These are phyloP conservation scores for Zosterops japonicus DNA, from an alignment of 2,113 vertebrate species.

Conservation along the genomic window DNA sequence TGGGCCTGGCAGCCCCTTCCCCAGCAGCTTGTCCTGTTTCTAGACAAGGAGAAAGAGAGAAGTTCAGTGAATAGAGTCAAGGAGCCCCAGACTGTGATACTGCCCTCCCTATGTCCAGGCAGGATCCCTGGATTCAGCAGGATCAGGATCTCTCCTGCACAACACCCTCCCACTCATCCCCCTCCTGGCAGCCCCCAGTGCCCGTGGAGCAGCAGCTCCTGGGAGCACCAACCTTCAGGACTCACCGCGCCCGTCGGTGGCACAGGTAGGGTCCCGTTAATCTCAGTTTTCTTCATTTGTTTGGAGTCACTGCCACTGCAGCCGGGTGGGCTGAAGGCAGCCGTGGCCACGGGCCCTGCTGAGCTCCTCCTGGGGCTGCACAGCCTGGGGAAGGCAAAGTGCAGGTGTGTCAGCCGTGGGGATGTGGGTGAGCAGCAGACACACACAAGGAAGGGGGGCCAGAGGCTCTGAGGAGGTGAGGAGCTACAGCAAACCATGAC, in stretches of 20 bases:
- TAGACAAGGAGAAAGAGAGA: neutral
- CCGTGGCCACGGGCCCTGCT: conserved; percentile 67
- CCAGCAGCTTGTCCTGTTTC: conserved; percentile 34
- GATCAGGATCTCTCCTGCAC: neutral
- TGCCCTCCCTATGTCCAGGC: neutral
- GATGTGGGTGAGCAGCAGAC: accelerated
- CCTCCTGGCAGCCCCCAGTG: neutral
- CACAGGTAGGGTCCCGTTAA: conserved; percentile 74
- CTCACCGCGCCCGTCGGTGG: conserved; percentile 77
- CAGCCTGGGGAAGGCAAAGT: conserved; percentile 72
- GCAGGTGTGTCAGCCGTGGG: accelerated
- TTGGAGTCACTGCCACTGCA: conserved; percentile 45
- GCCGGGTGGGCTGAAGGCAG: conserved; percentile 52
- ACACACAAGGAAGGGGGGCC: neutral
- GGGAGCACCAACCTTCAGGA: neutral
- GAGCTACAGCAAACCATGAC: neutral
- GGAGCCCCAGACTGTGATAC: neutral
- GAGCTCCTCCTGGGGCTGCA: conserved; percentile 80
- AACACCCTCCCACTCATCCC: accelerated
- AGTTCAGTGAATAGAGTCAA: neutral
- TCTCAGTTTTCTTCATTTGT: conserved; percentile 71
- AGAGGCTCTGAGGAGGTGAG: accelerated
- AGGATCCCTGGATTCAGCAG: neutral
- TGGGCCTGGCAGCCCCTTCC: conserved; percentile 73
- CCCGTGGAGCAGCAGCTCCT: neutral